These are phyloP conservation scores for Lynx canadensis DNA, from an alignment of 2,113 vertebrate species.

Conservation along the genomic window DNA sequence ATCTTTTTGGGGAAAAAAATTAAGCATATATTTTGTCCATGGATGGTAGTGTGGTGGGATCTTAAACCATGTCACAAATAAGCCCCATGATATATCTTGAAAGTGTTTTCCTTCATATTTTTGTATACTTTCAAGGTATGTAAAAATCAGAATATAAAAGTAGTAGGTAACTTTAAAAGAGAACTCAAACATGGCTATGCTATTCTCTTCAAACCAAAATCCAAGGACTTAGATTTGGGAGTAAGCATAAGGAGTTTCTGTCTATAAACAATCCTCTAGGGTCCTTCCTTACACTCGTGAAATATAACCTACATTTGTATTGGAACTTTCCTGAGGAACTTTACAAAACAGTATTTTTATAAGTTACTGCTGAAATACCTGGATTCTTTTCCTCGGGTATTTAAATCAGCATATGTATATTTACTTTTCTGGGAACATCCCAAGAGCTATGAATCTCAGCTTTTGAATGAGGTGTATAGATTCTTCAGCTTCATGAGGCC, in stretches of 20 bases:
- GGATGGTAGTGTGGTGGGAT: background rate
- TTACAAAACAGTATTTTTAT: background rate
- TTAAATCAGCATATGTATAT: background rate
- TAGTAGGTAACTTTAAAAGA: background rate
- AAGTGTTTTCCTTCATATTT: background rate
- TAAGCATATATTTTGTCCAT: background rate
- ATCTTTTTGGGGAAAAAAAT: background rate
- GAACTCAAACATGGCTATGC: background rate
- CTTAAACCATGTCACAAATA: background rate
- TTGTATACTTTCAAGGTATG: background rate
- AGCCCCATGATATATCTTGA: background rate
- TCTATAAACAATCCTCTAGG: background rate
- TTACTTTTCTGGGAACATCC: background rate
- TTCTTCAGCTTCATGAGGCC: background rate
- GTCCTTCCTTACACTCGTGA: background rate
- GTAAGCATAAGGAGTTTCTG: background rate
- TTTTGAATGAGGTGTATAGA: background rate
- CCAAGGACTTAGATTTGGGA: background rate
- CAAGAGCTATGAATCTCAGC: background rate
- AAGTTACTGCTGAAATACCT: background rate
- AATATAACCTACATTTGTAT: background rate
- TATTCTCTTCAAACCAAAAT: background rate
- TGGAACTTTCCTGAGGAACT: background rate
- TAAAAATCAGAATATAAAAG: conserved; percentile 35
- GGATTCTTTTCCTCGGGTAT: background rate